Conservation (phyloP, 2,113 vertebrate species). For the Hemichromis elongatus region DNA sequence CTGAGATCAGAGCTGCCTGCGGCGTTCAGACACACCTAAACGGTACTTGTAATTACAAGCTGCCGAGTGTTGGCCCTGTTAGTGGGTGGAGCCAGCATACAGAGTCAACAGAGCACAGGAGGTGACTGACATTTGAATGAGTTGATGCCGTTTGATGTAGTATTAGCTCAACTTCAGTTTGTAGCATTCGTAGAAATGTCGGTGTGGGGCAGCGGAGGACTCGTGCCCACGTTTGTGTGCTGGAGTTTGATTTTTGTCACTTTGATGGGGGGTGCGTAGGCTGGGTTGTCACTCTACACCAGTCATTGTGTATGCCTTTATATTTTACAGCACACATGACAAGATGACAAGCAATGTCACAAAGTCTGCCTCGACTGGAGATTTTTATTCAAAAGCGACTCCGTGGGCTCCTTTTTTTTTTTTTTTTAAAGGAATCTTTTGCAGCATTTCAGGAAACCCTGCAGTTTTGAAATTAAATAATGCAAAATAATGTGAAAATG, state of each 20-base stretch:
- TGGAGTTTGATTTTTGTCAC: not conserved
- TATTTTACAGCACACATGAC: not conserved
- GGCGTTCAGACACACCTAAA: constrained; percentile 32
- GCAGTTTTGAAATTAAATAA: too few species aligned
- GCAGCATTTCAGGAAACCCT: not conserved
- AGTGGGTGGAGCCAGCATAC: constrained; percentile 3
- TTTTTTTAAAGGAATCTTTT: not conserved
- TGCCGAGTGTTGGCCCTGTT: constrained; percentile 5
- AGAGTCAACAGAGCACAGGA: not conserved
- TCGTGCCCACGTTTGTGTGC: not conserved
- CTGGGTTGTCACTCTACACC: not conserved
- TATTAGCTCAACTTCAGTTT: not conserved
- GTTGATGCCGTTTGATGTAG: not conserved
- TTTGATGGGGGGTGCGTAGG: not conserved
- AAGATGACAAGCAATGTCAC: not conserved
- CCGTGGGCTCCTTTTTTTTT: not conserved
- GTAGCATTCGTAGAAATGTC: not conserved
- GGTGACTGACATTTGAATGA: constrained; percentile 25
- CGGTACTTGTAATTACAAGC: constrained; percentile 40
- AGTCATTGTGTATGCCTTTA: not conserved
- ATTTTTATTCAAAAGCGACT: not conserved
- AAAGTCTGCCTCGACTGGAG: not conserved
- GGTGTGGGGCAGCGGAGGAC: not conserved
- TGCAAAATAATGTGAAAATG: not conserved
- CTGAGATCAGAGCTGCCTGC: constrained; percentile 49